Percentiles rank a stretch among this genome's conserved stretches.
phyloP scores from a whole-genome alignment of 2,113 vertebrate genomes.

The Peromyscus leucopus region DNA sequence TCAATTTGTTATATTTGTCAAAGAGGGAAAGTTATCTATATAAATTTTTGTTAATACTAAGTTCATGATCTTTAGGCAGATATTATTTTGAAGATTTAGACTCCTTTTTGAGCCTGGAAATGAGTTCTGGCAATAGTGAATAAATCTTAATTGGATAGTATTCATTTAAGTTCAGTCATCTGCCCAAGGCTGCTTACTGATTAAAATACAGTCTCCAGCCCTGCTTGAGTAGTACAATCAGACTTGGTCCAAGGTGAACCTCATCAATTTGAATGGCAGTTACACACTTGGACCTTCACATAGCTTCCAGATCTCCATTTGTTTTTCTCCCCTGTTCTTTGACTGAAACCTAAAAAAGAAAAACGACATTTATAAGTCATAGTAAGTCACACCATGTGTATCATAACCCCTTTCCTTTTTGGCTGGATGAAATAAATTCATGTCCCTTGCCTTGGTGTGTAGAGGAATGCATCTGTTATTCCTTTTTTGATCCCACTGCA shows the following conservation, averaged over 20 bases:
- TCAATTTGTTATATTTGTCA: neutral
- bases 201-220: neutral
- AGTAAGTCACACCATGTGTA: neutral
- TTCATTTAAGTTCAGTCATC: conserved; percentile 14
- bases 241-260: neutral
- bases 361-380: neutral
- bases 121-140: neutral
- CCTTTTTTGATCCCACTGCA: neutral
- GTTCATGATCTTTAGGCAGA: neutral
- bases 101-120: neutral
- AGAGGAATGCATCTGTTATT: neutral
- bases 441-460: neutral
- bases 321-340: neutral
- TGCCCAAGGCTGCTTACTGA: neutral
- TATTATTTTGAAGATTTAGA: conserved; percentile 15
- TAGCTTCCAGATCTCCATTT: neutral
- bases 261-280: neutral
- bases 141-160: neutral
- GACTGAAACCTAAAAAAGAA: neutral
- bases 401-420: neutral
- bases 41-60: neutral
- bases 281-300: neutral
- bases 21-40: neutral
- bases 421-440: neutral
- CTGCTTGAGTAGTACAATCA: neutral